Conservation (phyloP, 2,113 vertebrate genomes). For the Halcyon senegalensis region DNA sequence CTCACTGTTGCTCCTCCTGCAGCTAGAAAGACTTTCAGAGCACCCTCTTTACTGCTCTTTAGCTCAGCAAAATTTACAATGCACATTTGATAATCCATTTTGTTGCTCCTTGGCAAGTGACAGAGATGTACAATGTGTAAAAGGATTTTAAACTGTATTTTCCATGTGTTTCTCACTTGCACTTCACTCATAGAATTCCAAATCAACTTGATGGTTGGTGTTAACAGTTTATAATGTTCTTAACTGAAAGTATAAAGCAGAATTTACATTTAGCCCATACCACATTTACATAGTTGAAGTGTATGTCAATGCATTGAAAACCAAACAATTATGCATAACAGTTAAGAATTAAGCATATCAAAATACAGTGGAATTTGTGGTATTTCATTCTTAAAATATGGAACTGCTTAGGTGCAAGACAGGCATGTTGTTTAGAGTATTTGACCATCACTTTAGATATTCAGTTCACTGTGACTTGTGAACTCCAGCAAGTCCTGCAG, state of each 20-base stretch:
- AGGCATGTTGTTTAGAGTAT: neutral
- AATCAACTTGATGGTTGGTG: neutral
- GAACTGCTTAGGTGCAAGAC: neutral
- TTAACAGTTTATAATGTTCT: neutral
- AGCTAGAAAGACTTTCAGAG: neutral
- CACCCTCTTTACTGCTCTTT: neutral
- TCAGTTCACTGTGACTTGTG: neutral
- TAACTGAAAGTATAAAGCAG: neutral
- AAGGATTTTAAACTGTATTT: slow-evolving; percentile 10
- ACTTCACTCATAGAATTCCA: slow-evolving; percentile 8
- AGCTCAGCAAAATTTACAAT: slow-evolving; percentile 35
- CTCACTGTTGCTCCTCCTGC: neutral
- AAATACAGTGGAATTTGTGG: neutral
- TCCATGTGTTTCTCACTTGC: slow-evolving; percentile 29
- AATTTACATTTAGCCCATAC: neutral
- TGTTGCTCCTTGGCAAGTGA: neutral
- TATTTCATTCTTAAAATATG: neutral
- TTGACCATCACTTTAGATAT: neutral
- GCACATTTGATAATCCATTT: neutral
- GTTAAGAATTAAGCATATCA: neutral
- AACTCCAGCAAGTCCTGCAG: neutral
- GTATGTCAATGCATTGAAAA: neutral
- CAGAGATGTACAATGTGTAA: neutral
- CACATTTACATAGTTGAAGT: neutral
- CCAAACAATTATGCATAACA: neutral